A percentile compares a stretch with the other conserved stretches of the same genome.
These are phyloP conservation scores for Drosophila nebulosa DNA, from an alignment of 1,140 invertebrate species.

Conservation along the genomic window DNA sequence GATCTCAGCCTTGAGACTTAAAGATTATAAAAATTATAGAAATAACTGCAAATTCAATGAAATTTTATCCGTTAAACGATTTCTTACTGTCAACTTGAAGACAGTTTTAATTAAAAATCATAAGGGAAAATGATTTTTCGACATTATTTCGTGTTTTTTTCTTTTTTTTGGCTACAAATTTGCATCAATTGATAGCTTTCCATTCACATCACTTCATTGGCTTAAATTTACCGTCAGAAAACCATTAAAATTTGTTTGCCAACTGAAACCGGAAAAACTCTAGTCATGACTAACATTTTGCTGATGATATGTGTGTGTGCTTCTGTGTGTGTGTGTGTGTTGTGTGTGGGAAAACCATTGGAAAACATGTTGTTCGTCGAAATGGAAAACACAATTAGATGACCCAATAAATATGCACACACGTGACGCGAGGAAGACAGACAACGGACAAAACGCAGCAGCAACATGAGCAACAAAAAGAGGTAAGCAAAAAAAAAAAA, in stretches of 20 bases:
- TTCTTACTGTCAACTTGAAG: too few relatives aligned
- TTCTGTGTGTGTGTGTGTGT: conserved; percentile 8
- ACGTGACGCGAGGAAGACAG: conserved; percentile 37
- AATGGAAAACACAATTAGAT: conserved; percentile 80
- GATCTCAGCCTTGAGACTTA: too few relatives aligned
- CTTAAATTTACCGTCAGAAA: conserved; percentile 6
- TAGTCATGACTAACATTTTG: conserved; percentile 4
- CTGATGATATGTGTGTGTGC: conserved; percentile 1
- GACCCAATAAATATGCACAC: conserved; percentile 76
- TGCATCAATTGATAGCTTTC: conserved; percentile 17
- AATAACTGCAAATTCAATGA: too few relatives aligned
- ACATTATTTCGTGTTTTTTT: background rate
- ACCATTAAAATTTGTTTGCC: conserved; percentile 25
- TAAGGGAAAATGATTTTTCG: background rate
- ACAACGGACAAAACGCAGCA: conserved; percentile 21
- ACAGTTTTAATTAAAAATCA: too few relatives aligned
- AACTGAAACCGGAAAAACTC: conserved; percentile 37
- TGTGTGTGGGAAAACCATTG: conserved; percentile 67
- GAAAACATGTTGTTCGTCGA: conserved; percentile 63
- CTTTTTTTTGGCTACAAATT: background rate
- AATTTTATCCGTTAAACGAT: too few relatives aligned
- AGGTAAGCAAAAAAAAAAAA: conserved; percentile 41
- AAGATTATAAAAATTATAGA: too few relatives aligned
- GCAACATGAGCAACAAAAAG: conserved; percentile 9
- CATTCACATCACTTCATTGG: conserved; percentile 29